phyloP scores from a whole-genome alignment of 2,888 invertebrate genomes.

The Hirtodrosophila duncani region DNA sequence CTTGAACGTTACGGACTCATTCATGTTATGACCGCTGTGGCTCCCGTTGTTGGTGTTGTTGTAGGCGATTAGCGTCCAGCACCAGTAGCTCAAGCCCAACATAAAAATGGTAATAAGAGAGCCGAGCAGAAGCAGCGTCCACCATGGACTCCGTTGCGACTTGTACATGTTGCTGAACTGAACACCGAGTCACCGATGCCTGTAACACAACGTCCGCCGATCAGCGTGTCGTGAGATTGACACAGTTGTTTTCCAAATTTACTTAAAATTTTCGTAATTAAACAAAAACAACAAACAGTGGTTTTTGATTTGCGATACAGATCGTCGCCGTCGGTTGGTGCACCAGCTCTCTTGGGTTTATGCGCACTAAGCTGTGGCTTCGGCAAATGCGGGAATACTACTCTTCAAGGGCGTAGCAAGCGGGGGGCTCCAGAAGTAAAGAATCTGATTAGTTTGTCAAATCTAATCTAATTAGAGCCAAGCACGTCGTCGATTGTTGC shows the following conservation, averaged over 20 bases:
- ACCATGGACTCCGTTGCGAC: conserved; percentile 36
- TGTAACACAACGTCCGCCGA: background rate
- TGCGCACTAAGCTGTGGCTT: no score
- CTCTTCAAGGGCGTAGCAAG: no score
- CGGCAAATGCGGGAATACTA: no score
- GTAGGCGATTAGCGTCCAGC: conserved; percentile 28
- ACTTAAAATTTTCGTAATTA: background rate
- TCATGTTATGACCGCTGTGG: no score
- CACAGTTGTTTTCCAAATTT: conserved; percentile 5
- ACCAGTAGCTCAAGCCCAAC: conserved; percentile 50
- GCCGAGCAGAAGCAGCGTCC: conserved; percentile 39
- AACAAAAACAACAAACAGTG: background rate
- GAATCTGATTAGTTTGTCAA: conserved; percentile 43
- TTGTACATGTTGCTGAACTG: conserved; percentile 45
- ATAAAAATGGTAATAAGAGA: conserved; percentile 37
- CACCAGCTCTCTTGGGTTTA: no score
- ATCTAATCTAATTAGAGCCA: conserved; percentile 58
- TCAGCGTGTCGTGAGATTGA: background rate
- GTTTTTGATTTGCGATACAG: no score
- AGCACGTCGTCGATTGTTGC: conserved; percentile 13
- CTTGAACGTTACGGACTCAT: conserved; percentile 12
- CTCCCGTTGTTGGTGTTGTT: conserved; percentile 6
- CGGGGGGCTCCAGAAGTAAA: conserved; percentile 2
- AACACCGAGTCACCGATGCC: no score
- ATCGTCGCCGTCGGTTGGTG: no score